Percentiles rank a stretch among this genome's conserved stretches.
Evolutionary conservation across 2,113 vertebrate genomes (phyloP).

Genomic region (Rhinichthys klamathensis): DNA sequence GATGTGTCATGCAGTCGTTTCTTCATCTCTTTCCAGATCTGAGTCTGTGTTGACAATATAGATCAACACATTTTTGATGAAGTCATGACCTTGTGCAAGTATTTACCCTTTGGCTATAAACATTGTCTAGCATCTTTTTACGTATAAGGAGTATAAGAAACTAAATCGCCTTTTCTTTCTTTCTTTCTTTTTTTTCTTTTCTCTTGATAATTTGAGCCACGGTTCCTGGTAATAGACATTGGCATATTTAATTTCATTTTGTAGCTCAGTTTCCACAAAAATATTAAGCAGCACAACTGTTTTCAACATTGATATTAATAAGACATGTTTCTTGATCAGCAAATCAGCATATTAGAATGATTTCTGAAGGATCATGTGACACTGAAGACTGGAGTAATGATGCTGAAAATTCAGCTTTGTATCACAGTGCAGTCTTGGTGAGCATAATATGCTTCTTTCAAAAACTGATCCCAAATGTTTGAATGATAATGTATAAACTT

Average conservation of each 20-base stretch:
- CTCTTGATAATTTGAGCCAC: neutral
- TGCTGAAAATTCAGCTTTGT: neutral
- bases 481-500: neutral
- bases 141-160: neutral
- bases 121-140: neutral
- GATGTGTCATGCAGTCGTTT: slow-evolving; percentile 47
- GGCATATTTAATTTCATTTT: neutral
- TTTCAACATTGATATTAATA: too few relatives aligned
- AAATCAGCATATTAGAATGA: too few relatives aligned
- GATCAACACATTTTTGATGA: neutral
- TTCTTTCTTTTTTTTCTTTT: neutral
- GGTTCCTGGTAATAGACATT: neutral
- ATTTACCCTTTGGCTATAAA: neutral
- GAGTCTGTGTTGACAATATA: slow-evolving; percentile 14
- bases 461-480: neutral
- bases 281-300: too few relatives aligned
- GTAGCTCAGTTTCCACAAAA: neutral
- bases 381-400: neutral
- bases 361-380: too few relatives aligned
- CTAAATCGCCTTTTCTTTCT: neutral
- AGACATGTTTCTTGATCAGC: too few relatives aligned
- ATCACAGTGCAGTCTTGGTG: neutral
- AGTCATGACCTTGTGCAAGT: neutral
- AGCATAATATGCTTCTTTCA: neutral
- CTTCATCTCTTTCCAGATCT: slow-evolving; percentile 31